These are phyloP conservation scores for Papilio polytes DNA, from an alignment of 1,140 invertebrate species.

Conservation along the genomic window DNA sequence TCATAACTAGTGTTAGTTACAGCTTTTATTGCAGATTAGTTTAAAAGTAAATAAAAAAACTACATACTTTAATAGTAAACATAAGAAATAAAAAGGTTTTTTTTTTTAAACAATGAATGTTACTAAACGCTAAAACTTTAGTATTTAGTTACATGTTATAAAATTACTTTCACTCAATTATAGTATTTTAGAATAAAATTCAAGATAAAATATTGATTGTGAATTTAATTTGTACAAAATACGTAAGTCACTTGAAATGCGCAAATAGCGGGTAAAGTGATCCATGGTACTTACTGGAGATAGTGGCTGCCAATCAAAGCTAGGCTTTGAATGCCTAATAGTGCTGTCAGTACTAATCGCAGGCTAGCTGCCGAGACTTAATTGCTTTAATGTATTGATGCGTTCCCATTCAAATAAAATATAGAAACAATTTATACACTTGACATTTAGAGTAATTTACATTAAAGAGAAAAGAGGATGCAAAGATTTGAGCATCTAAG, in stretches of 20 bases:
- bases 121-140: too few species aligned
- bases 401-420: neutral
- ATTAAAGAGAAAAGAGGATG: neutral
- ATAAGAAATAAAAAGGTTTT: too few species aligned
- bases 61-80: too few species aligned
- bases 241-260: constrained; percentile 60
- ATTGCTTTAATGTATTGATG: constrained; percentile 28
- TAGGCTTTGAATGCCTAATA: constrained; percentile 65
- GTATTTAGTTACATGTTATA: too few species aligned
- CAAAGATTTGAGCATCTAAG: too few species aligned
- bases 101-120: too few species aligned
- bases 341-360: constrained; percentile 58
- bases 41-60: too few species aligned
- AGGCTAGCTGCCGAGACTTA: constrained; percentile 12
- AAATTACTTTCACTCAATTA: too few species aligned
- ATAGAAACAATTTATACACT: constrained; percentile 21
- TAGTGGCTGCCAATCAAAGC: constrained; percentile 52
- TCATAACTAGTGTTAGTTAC: too few species aligned
- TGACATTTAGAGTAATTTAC: neutral
- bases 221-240: constrained; percentile 68
- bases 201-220: constrained; percentile 60
- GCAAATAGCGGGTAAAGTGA: constrained; percentile 61
- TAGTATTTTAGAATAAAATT: constrained; percentile 61
- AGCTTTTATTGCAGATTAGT: too few species aligned
- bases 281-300: constrained; percentile 53